phyloP scores from a whole-genome alignment of 2,797 vertebrate genomes.

The Thunnus albacares region DNA sequence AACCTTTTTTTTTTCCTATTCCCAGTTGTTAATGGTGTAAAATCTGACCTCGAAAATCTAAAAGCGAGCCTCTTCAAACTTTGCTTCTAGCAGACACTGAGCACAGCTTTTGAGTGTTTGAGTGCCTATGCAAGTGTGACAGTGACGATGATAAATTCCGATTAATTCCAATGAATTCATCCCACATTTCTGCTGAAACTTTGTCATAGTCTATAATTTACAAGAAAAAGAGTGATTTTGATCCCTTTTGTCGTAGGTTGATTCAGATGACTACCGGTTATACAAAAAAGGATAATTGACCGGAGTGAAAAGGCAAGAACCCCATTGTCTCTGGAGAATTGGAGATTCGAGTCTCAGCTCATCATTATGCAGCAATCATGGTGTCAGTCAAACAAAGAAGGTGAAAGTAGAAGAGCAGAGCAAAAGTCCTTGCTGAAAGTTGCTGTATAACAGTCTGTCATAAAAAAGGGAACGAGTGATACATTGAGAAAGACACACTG shows the following conservation, averaged over 20 bases:
- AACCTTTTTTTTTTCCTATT: slow-evolving; percentile 11
- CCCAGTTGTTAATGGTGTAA: slow-evolving; percentile 33
- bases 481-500: too few species aligned
- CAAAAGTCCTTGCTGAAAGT: slow-evolving; percentile 1
- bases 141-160: slow-evolving; percentile 55
- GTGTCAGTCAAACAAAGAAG: slow-evolving; percentile 55
- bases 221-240: slow-evolving; percentile 48
- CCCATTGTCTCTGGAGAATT: slow-evolving; percentile 53
- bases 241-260: slow-evolving; percentile 59
- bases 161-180: slow-evolving; percentile 66
- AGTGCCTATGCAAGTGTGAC: slow-evolving; percentile 51
- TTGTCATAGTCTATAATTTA: slow-evolving; percentile 62
- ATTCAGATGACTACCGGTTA: slow-evolving; percentile 60
- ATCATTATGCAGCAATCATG: slow-evolving; percentile 64
- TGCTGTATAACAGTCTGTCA: background rate
- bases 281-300: slow-evolving; percentile 67
- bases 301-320: slow-evolving; percentile 64
- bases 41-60: slow-evolving; percentile 44
- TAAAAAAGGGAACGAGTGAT: background rate
- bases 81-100: slow-evolving; percentile 29
- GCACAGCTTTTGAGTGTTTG: slow-evolving; percentile 41
- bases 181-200: slow-evolving; percentile 48
- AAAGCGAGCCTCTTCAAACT: slow-evolving; percentile 46
- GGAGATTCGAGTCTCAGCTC: slow-evolving; percentile 56
- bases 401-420: slow-evolving; percentile 28